Conservation (phyloP, 2,113 vertebrate species). For the Ascaphus truei region DNA sequence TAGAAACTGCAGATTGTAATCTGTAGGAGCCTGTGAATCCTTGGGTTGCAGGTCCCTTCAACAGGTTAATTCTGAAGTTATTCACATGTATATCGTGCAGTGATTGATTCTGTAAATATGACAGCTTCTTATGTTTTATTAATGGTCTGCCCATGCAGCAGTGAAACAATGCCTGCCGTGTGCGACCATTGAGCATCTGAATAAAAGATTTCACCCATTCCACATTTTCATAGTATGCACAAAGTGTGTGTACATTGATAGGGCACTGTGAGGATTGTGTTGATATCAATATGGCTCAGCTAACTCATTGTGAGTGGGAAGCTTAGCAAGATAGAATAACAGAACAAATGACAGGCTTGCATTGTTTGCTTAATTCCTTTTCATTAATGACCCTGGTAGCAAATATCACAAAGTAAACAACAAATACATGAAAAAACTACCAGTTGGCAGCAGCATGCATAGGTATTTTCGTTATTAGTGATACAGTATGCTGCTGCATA, state of each 20-base stretch:
- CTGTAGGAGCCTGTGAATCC: no score
- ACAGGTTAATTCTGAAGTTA: no score
- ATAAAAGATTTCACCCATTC: neutral
- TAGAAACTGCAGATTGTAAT: no score
- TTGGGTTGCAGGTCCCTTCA: no score
- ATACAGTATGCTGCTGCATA: no score
- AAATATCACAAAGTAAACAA: neutral
- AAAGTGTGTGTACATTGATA: neutral
- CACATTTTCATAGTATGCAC: neutral
- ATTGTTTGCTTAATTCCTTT: slow-evolving; percentile 11
- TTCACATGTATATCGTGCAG: no score
- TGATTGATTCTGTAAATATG: neutral
- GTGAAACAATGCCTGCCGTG: neutral
- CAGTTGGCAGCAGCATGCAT: neutral
- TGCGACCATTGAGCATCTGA: neutral
- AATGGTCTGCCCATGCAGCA: neutral
- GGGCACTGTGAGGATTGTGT: neutral
- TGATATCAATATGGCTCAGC: slow-evolving; percentile 23
- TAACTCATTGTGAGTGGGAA: slow-evolving; percentile 4
- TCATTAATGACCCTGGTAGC: no score
- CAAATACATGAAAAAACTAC: neutral
- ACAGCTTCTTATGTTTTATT: slow-evolving; percentile 15
- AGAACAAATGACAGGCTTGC: slow-evolving; percentile 10
- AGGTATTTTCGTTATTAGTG: slow-evolving; percentile 2
- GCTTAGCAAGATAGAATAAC: slow-evolving; percentile 31